Base-by-base conservation (phyloP, 2,797 vertebrate species). In the Chaenodraco wilsoni region DNA sequence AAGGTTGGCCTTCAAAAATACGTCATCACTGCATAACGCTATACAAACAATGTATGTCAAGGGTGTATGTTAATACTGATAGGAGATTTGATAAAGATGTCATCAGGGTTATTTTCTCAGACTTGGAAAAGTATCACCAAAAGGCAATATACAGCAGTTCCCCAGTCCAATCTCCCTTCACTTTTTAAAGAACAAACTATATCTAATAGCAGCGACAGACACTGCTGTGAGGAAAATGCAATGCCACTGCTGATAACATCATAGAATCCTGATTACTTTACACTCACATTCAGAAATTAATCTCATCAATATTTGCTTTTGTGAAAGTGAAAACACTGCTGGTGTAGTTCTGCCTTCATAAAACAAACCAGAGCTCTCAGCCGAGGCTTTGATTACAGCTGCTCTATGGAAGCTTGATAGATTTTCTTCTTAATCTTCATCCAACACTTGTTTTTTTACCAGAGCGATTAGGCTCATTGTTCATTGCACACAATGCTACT, bases 381-480 rank as follows among this genome's bases (percentile, higher is more conserved):
- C 57, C 4, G 0, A 43, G 31, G 17, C 43, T 57, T 67, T 76
- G 49, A 71, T 68, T 76, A 33, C 33, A 58, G 50, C 45, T 64
- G 27, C 66, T 69, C 65, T 19, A 15, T 33, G 54, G 31, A 64
- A 55, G 31, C 58, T 9, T 64, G 63, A 78, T 52, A 51, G 57
- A 56, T 75, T 81, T 70, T 61, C 15, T 46, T 31, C 21, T 54
- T 56, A 17, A 72, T 70, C 37, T 69, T 79, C 27, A 21, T 65
- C 51, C 31, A 43, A 19, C 62, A 43, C 1, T 37, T 54, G 49
- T 43, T 65, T 40, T 40, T 71, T 23, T 27, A 52, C 9, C 33
- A 49, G 19, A 65, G 58, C 1, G 12, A 57, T 46, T 61, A 31
- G 43, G 6, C 55, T 74, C 51, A 55, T 62, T 67, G n/a, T 46